Conservation (phyloP, 2,888 invertebrate species). For the Caenorhabditis sp. region DNA sequence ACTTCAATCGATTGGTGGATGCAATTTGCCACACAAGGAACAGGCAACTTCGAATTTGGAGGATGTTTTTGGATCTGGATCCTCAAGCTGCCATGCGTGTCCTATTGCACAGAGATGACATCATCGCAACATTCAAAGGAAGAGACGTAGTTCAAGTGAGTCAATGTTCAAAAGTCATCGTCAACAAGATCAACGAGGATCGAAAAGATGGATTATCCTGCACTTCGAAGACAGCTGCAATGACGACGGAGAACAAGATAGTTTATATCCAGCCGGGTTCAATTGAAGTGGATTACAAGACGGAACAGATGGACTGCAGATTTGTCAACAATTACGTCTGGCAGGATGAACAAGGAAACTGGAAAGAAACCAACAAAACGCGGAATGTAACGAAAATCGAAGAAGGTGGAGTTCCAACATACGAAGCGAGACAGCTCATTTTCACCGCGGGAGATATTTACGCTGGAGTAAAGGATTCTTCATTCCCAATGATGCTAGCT, state of each 20-base stretch:
- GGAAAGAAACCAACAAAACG: background rate
- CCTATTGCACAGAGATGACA: constrained; percentile 9
- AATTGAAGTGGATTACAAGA: background rate
- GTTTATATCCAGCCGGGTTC: constrained; percentile 16
- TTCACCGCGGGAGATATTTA: no score
- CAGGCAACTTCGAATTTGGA: constrained; percentile 21
- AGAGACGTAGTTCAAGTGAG: constrained; percentile 8
- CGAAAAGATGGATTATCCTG: background rate
- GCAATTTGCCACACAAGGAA: constrained; percentile 20
- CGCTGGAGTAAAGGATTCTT: background rate
- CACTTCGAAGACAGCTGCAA: background rate
- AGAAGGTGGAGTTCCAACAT: no score
- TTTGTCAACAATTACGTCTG: background rate
- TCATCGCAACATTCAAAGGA: constrained; percentile 14
- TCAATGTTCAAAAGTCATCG: background rate
- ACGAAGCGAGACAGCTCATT: no score
- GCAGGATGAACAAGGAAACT: constrained; percentile 3
- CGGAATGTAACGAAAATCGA: no score
- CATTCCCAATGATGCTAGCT: constrained; percentile 5
- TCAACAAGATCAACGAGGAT: constrained; percentile 3
- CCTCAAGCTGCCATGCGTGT: constrained; percentile 29
- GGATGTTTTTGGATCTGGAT: constrained; percentile 26
- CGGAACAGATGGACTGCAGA: background rate
- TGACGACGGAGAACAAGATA: background rate
- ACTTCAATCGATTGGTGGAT: constrained; percentile 21